Evolutionary conservation across 1,140 invertebrate genomes (phyloP).

Genomic region (Brachionus angularis): DNA sequence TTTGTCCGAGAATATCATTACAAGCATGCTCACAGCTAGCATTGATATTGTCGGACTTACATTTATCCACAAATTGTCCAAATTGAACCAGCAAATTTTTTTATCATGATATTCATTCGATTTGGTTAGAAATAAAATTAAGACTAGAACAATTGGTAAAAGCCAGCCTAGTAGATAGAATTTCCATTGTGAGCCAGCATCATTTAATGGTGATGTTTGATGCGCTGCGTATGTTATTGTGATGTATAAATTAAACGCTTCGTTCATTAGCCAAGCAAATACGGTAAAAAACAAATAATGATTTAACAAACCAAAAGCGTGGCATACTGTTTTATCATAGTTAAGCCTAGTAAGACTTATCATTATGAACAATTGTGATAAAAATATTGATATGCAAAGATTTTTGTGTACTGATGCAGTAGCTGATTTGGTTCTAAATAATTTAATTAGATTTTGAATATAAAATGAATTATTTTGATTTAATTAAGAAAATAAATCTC

Average conservation of each 20-base stretch:
- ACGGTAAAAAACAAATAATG: slow-evolving; percentile 60
- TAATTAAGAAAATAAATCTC: no score
- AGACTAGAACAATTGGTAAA: slow-evolving; percentile 54
- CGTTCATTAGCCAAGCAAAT: slow-evolving; percentile 62
- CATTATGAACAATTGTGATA: slow-evolving; percentile 55
- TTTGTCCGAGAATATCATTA: slow-evolving; percentile 59
- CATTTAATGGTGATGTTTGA: slow-evolving; percentile 49
- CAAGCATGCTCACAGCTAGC: slow-evolving; percentile 50
- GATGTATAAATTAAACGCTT: slow-evolving; percentile 59
- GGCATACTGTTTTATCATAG: slow-evolving; percentile 49
- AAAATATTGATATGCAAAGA: slow-evolving; percentile 52
- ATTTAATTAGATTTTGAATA: not conserved
- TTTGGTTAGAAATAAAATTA: slow-evolving; percentile 54
- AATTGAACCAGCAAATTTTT: slow-evolving; percentile 50
- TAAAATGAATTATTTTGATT: no score
- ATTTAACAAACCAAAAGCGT: slow-evolving; percentile 55
- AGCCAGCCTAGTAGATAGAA: slow-evolving; percentile 58
- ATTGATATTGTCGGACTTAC: slow-evolving; percentile 13
- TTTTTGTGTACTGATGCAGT: slow-evolving; percentile 56
- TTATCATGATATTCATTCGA: slow-evolving; percentile 52
- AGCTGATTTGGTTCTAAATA: slow-evolving; percentile 52
- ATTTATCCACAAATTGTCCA: slow-evolving; percentile 42
- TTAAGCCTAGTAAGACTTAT: slow-evolving; percentile 34
- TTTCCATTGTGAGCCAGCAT: slow-evolving; percentile 52
- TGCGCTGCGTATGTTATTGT: slow-evolving; percentile 59